phyloP scores from a whole-genome alignment of 2,888 invertebrate genomes.

The Meghimatium bilineatum region DNA sequence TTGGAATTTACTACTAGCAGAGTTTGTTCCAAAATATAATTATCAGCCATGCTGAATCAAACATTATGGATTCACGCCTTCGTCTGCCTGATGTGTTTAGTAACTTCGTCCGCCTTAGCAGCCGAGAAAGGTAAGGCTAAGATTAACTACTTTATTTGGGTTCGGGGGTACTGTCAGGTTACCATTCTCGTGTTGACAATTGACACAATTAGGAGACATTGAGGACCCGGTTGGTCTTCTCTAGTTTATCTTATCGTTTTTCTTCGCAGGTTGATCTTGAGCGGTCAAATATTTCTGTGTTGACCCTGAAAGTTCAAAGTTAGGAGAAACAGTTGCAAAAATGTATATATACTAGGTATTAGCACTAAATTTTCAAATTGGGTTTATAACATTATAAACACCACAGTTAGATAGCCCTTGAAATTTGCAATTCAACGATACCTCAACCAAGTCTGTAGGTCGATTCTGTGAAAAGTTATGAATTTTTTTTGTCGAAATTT shows the following conservation, averaged over 20 bases:
- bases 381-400: too few relatives aligned
- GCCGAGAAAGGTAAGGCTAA: slow-evolving; percentile 28
- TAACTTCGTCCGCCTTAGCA: slow-evolving; percentile 15
- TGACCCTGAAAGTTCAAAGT: slow-evolving; percentile 12
- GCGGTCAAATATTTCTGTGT: not conserved
- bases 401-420: too few relatives aligned
- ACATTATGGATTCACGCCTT: slow-evolving; percentile 10
- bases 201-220: not conserved
- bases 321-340: not conserved
- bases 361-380: too few relatives aligned
- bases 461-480: too few relatives aligned
- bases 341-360: too few relatives aligned
- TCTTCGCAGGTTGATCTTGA: not conserved
- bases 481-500: too few relatives aligned
- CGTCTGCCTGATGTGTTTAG: slow-evolving; percentile 21
- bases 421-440: too few relatives aligned
- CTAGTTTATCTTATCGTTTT: not conserved
- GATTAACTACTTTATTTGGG: not conserved
- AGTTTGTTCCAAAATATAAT: not conserved
- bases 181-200: not conserved
- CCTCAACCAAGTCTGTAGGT: too few relatives aligned
- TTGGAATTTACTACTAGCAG: slow-evolving; percentile 26
- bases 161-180: slow-evolving; percentile 3
- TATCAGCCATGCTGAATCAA: slow-evolving; percentile 27
- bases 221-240: not conserved